These are phyloP conservation scores for Silurus lanzhouensis DNA, from an alignment of 2,797 vertebrate genomes.

Conservation along the genomic window DNA sequence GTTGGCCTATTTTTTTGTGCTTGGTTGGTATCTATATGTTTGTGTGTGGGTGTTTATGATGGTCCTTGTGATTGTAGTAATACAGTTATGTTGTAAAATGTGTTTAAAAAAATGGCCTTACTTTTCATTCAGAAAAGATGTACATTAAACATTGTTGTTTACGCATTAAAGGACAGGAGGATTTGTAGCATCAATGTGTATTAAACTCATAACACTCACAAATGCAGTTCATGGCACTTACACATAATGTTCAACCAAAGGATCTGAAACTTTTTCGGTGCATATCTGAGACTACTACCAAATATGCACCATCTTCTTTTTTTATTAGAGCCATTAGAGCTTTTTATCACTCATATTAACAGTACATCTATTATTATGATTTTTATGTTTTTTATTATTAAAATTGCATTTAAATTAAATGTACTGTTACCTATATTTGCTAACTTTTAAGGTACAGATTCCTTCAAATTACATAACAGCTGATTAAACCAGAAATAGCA, in stretches of 20 bases:
- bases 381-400: background rate
- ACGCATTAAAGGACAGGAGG: background rate
- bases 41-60: background rate
- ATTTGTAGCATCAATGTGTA: background rate
- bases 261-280: background rate
- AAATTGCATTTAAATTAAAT: background rate
- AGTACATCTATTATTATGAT: background rate
- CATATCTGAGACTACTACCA: background rate
- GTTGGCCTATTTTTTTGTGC: conserved; percentile 12
- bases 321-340: background rate
- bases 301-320: background rate
- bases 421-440: background rate
- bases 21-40: conserved; percentile 2
- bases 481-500: background rate
- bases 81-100: background rate
- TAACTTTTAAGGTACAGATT: background rate
- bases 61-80: background rate
- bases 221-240: conserved; percentile 74
- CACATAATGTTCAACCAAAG: conserved; percentile 58
- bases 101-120: background rate
- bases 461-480: background rate
- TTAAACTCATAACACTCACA: background rate
- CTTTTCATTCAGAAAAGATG: background rate
- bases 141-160: background rate
- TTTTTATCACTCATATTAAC: background rate